Evolutionary conservation across 2,888 invertebrate genomes (phyloP), one percentile per base, ranked within the genome.

Genomic region (Monopis laevigella): DNA sequence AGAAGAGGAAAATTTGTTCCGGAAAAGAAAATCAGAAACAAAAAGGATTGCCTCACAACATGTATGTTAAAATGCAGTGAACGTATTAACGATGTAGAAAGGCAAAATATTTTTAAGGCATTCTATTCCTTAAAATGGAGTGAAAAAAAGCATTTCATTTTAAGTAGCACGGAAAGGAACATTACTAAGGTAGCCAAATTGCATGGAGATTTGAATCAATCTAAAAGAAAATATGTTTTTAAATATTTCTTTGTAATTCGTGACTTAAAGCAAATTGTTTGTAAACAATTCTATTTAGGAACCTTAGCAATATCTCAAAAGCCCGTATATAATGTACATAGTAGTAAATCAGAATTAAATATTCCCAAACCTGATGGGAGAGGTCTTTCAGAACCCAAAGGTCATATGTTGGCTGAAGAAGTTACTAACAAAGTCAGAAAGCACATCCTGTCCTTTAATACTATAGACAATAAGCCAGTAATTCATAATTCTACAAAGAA

Each of bases 271-370:
- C 60, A 71, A 49, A 64, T 59, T 0, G 78, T 80, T 0, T 80
- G 78, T 48, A 80, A 80, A 50, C 69, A 72, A 47, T 80, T 77
- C 45, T 80, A 75, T 46, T 63, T 80, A 51, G 78, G 77, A 1
- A 80, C 78, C 0, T 43, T 80, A 49, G 65, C 73, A 6, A 77
- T 80, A 56, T 80, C 78, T 0, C 78, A 78, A 43, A 75, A 75
- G 44, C 78, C 75, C 2, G 66, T 78, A 0, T 78, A 80, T 42
- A 78, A 77, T 54, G 78, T 80, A 1, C 78, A 80, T 55, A 59
- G 61, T 41, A 61, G 67, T 2, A 80, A 80, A 54, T 67, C 72
- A 0, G 75, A 77, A 4, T 61, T 72, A 48, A 78, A 80, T 49
- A 62, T 75, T 29, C 78, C 78, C 0, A 78, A 78, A 45, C 77